Evolutionary conservation across 2,888 invertebrate species (phyloP).

Genomic region (Peribatodes rhomboidaria): DNA sequence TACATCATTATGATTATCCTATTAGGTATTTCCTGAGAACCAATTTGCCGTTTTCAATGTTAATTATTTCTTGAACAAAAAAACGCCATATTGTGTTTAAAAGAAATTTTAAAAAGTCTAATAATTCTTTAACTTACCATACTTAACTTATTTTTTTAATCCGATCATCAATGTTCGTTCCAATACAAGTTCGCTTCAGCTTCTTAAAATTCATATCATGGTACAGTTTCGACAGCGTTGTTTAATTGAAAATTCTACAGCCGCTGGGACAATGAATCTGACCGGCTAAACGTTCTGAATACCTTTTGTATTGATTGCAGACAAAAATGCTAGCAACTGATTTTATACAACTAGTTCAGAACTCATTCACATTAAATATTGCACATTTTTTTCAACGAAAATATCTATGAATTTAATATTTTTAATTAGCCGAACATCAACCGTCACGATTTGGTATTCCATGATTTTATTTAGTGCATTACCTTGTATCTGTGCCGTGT

Average conservation of each 20-base stretch:
- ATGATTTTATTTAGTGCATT: too few species aligned
- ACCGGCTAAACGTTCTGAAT: slow-evolving; percentile 11
- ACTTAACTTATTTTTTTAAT: too few species aligned
- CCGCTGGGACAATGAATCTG: slow-evolving; percentile 20
- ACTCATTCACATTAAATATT: neutral
- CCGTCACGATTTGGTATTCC: too few species aligned
- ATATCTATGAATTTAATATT: too few species aligned
- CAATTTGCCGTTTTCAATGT: slow-evolving; percentile 13
- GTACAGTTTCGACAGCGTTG: slow-evolving; percentile 21
- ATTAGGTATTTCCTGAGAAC: slow-evolving; percentile 19
- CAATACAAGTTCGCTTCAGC: neutral
- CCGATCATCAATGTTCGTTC: slow-evolving; percentile 3
- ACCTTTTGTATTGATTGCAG: slow-evolving; percentile 20
- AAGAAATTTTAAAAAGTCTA: neutral
- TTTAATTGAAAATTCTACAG: slow-evolving; percentile 29
- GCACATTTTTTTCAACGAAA: neutral
- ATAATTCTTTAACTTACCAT: neutral
- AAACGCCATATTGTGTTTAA: slow-evolving; percentile 4
- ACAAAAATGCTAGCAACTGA: slow-evolving; percentile 16
- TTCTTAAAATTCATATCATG: slow-evolving; percentile 28
- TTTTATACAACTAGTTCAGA: neutral
- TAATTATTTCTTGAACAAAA: neutral
- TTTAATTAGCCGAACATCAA: too few species aligned
- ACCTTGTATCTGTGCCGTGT: neutral
- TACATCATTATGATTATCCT: slow-evolving; percentile 27